A percentile compares a stretch with the other conserved stretches of the same genome.
These are phyloP conservation scores for Prosapia bicincta DNA, from an alignment of 2,888 invertebrate species.

Conservation along the genomic window DNA sequence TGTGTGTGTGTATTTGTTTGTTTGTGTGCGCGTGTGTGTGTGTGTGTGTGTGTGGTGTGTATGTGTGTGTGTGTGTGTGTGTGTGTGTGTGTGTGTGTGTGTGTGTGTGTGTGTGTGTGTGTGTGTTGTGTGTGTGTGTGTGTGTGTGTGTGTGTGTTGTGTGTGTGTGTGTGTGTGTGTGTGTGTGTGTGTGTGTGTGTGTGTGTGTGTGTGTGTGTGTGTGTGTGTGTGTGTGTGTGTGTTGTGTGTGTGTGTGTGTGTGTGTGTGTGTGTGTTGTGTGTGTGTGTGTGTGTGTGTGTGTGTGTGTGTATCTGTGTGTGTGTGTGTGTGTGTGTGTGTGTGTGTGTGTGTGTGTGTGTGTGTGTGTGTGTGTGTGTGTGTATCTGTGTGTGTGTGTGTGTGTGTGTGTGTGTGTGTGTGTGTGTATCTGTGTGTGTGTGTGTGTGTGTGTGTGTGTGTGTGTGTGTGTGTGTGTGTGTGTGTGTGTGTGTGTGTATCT, in stretches of 20 bases:
- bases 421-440: slow-evolving; percentile 22
- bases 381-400: slow-evolving; percentile 11
- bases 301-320: slow-evolving; percentile 10
- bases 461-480: slow-evolving; percentile 22
- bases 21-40: slow-evolving; percentile 8
- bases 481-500: slow-evolving; percentile 19
- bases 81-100: slow-evolving; percentile 12
- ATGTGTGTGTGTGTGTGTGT: slow-evolving; percentile 11
- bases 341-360: slow-evolving; percentile 10
- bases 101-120: slow-evolving; percentile 12
- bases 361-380: slow-evolving; percentile 1
- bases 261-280: slow-evolving; percentile 1
- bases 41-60: slow-evolving; percentile 12
- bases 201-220: slow-evolving; percentile 12
- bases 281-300: slow-evolving; percentile 12
- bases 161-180: slow-evolving; percentile 5
- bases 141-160: slow-evolving; percentile 12
- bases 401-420: slow-evolving; percentile 23
- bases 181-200: slow-evolving; percentile 8
- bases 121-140: slow-evolving; percentile 12
- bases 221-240: slow-evolving; percentile 12
- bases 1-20: slow-evolving; percentile 8
- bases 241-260: slow-evolving; percentile 12
- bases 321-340: slow-evolving; percentile 12
- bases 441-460: slow-evolving; percentile 20